Evolutionary conservation across 1,140 invertebrate genomes (phyloP).

Genomic region (Pygmarrhopalites habei): DNA sequence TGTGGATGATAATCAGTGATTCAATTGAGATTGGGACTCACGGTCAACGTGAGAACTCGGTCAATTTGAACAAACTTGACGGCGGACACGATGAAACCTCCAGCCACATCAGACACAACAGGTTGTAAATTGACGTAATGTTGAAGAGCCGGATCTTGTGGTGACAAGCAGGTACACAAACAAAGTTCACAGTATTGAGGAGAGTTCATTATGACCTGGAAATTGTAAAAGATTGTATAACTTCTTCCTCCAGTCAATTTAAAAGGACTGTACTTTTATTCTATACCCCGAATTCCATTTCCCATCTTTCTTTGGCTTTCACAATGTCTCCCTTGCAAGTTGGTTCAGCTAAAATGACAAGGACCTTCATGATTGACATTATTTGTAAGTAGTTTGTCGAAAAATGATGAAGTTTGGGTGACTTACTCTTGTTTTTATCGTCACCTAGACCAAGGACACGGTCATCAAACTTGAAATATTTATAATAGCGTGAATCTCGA

Average conservation of each 20-base stretch:
- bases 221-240: too few species aligned
- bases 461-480: slow-evolving; percentile 10
- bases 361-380: not conserved
- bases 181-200: slow-evolving; percentile 25
- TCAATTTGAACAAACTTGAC: slow-evolving; percentile 1
- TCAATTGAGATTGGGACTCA: too few species aligned
- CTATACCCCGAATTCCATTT: slow-evolving; percentile 19
- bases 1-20: too few species aligned
- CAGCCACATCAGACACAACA: not conserved
- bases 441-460: not conserved
- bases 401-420: not conserved
- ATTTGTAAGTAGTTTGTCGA: not conserved
- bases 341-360: not conserved
- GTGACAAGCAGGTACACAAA: slow-evolving; percentile 21
- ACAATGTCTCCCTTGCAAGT: not conserved
- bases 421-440: not conserved
- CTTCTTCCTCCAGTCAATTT: too few species aligned
- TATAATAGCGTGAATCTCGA: not conserved
- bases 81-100: not conserved
- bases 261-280: too few species aligned
- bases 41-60: not conserved
- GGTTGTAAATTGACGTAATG: slow-evolving; percentile 10
- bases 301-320: slow-evolving; percentile 16
- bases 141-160: slow-evolving; percentile 2
- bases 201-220: slow-evolving; percentile 9